Evolutionary conservation across 2,113 vertebrate genomes (phyloP), one percentile per base, ranked within the genome.

Genomic region (Glaucomys volans): DNA sequence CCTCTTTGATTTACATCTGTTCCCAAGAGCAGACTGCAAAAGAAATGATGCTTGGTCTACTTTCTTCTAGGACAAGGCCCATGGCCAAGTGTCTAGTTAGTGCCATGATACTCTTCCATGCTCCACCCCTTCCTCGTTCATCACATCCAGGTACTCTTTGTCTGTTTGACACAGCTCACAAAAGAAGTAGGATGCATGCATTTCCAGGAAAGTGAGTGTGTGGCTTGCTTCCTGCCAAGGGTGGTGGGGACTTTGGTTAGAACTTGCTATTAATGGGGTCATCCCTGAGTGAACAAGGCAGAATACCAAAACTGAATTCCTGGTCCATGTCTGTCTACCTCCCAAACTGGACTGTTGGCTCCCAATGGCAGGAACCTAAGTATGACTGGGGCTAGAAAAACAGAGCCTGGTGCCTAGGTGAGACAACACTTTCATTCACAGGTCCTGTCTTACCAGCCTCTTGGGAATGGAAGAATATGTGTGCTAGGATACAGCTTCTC

Each of bases 1-100:
- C 52, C 77, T 89, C 47, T 97, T 91, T 88, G 57, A 82, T 88
- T 92, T 76, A 37, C 20, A 59, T 80, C 40, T 82, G 57, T 54
- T 85, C 50, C 59, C 50, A 72, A 77, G 85, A 72, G 14, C 20
- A 14, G 20, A 11, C 54, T 35, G 28, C 30, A 50, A 81, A 83
- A 90, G 81, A 71, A 69, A 77, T 0, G 0, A 69, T 0, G 20
- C 32, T 57, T n/a, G 1, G n/a, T 85, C 66, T 66, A 30, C 24
- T 75, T 92, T 91, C 66, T 86, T 88, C 62, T 57, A 82, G 88
- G 59, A 69, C 24, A 79, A 82, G 75, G 44, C 62, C 42, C 62
- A 67, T 0, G 0, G 72, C 72, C 35, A 30, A 72, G 37, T 7
- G 42, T 32, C 50, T 50, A 47, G 42, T 82, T 47, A 92, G 66